Evolutionary conservation across 2,113 vertebrate species (phyloP).

Genomic region (Perccottus glenii): DNA sequence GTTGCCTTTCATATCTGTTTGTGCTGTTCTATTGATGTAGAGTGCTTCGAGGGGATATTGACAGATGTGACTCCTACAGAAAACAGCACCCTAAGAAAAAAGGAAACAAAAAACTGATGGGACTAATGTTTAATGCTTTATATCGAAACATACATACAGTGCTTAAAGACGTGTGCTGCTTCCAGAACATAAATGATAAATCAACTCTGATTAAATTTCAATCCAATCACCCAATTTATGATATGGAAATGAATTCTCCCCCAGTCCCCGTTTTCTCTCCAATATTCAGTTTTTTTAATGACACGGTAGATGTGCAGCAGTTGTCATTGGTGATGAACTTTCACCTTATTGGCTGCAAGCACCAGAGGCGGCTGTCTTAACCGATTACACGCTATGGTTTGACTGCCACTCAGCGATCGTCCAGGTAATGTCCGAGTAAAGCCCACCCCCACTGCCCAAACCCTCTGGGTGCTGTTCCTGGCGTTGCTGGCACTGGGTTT

Average conservation of each 20-base stretch:
- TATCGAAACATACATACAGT: background rate
- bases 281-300: constrained; percentile 68
- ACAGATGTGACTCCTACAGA: constrained; percentile 62
- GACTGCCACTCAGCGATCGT: constrained; percentile 71
- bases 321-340: constrained; percentile 77
- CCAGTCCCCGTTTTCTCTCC: constrained; percentile 38
- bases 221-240: constrained; percentile 62
- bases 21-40: constrained; percentile 82
- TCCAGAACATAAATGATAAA: constrained; percentile 40
- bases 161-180: background rate
- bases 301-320: constrained; percentile 60
- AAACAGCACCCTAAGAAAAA: constrained; percentile 48
- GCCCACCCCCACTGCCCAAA: constrained; percentile 45
- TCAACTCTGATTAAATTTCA: constrained; percentile 61
- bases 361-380: constrained; percentile 78
- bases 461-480: constrained; percentile 41
- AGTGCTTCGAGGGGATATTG: constrained; percentile 83
- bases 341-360: constrained; percentile 74
- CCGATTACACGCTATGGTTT: constrained; percentile 78
- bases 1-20: constrained; percentile 82
- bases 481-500: constrained; percentile 37
- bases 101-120: constrained; percentile 15
- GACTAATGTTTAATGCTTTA: background rate
- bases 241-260: constrained; percentile 60
- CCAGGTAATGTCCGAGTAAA: constrained; percentile 76